These are phyloP conservation scores for Zosterops japonicus DNA, from an alignment of 2,113 vertebrate species.

Conservation along the genomic window DNA sequence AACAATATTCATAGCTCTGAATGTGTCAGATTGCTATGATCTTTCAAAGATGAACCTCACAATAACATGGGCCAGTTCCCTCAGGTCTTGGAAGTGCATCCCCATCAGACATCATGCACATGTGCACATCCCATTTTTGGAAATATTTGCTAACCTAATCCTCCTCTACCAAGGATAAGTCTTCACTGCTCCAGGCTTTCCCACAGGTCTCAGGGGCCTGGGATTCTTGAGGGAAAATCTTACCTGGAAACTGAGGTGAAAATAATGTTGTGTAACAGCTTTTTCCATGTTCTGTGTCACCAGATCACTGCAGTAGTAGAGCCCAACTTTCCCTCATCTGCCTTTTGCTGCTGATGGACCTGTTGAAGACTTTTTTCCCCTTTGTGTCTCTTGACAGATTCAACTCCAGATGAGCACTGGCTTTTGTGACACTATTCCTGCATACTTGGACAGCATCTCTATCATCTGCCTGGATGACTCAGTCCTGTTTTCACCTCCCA, in stretches of 20 bases:
- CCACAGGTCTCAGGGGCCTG: neutral
- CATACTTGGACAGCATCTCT: neutral
- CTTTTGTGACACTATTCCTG: neutral
- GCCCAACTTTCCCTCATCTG: neutral
- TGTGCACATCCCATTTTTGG: neutral
- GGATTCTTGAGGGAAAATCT: neutral
- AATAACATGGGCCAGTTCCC: neutral
- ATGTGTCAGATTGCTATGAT: neutral
- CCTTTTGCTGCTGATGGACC: neutral
- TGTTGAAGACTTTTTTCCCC: neutral
- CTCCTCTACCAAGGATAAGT: neutral
- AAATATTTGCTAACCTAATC: neutral
- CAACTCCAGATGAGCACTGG: neutral
- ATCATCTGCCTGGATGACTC: accelerated
- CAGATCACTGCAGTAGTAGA: neutral
- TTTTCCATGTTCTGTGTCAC: neutral
- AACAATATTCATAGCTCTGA: neutral
- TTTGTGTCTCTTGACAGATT: neutral
- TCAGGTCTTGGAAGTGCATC: neutral
- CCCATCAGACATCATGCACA: neutral
- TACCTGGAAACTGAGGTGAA: neutral
- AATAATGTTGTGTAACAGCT: neutral
- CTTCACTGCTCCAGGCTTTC: neutral
- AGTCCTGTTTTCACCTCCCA: neutral
- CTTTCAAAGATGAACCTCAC: neutral